Evolutionary conservation across 2,888 invertebrate species (phyloP), one percentile per base, ranked within the genome.

Genomic region (Synanthedon myopaeformis): DNA sequence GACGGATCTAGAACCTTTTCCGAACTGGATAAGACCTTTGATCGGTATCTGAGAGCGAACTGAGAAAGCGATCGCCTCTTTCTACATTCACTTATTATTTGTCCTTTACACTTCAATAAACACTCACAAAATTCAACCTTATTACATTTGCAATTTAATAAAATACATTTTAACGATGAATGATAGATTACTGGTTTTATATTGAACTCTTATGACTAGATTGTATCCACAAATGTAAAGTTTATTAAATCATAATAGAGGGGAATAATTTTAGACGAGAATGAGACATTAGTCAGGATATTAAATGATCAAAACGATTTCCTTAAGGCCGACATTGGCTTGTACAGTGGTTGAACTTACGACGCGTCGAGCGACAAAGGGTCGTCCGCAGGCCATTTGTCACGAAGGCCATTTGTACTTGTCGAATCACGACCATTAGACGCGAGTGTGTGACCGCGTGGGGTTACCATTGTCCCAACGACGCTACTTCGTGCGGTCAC

Each of bases 341-440:
- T 76, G 78, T 70, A 66, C 67, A 60, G 62, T 70, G 67, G 69
- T 69, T 74, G 79, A 79, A 82, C 76, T 81, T 82, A 82, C 79
- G 79, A 70, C 74, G 66, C 63, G 61, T 62, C 69, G 73, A 66
- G 72, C 73, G 74, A 78, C 74, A 72, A 70, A 73, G 76, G 82
- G 80, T 82, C 84, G 84, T 79, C 84, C 77, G 74, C 76, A 74
- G 74, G 74, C 84, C 84, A 88, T 88, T 88, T 88, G 88, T 88
- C 88, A 88, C 82, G 66, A 75, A 67, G 72, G 81, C 86, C 88
- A 88, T 88, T 88, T 88, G 87, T 88, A 88, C 87, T 86, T 88
- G 88, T 88, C 88, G 88, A 88, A 88, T 88, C 88, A 85, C 85
- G 78, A 81, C 86, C 88, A 87, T 88, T 87, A 87, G 84, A 84